Evolutionary conservation across 2,888 invertebrate genomes (phyloP).

Genomic region (Drosophila paranaensis): DNA sequence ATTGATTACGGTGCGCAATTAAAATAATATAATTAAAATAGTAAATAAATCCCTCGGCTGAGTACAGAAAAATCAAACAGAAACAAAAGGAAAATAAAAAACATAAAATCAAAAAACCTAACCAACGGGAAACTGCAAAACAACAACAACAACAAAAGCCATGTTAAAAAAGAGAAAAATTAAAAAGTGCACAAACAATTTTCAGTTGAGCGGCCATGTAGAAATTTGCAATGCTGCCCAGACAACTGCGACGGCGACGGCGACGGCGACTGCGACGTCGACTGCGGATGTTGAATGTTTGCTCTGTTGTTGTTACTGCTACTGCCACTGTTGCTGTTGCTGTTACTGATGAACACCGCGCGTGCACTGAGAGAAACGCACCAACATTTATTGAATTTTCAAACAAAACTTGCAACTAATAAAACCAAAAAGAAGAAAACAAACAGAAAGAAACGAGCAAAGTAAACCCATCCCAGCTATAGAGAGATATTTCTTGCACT

Average conservation of each 20-base stretch:
- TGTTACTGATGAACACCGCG: constrained; percentile 42
- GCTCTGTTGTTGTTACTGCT: constrained; percentile 16
- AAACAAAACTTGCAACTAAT: neutral
- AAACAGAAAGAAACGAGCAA: neutral
- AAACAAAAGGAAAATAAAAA: constrained; percentile 16
- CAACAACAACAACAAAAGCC: constrained; percentile 25
- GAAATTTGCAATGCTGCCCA: constrained; percentile 83
- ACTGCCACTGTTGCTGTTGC: constrained; percentile 25
- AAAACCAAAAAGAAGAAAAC: neutral
- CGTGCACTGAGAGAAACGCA: constrained; percentile 32
- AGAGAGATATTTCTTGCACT: neutral
- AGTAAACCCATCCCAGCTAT: neutral
- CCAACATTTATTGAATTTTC: constrained; percentile 5
- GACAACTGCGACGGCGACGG: constrained; percentile 56
- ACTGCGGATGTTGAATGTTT: constrained; percentile 53
- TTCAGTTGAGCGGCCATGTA: constrained; percentile 85
- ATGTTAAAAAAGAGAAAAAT: constrained; percentile 51
- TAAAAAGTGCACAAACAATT: constrained; percentile 79
- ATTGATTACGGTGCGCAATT: constrained; percentile 61
- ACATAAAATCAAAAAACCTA: constrained; percentile 32
- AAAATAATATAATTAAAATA: constrained; percentile 74
- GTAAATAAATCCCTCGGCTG: constrained; percentile 46
- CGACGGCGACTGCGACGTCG: constrained; percentile 19
- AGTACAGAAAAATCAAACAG: constrained; percentile 10
- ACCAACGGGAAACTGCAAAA: constrained; percentile 69